A percentile compares a stretch with the other conserved stretches of the same genome.
Evolutionary conservation across 2,888 invertebrate species (phyloP).

Genomic region (Drosophila robusta): DNA sequence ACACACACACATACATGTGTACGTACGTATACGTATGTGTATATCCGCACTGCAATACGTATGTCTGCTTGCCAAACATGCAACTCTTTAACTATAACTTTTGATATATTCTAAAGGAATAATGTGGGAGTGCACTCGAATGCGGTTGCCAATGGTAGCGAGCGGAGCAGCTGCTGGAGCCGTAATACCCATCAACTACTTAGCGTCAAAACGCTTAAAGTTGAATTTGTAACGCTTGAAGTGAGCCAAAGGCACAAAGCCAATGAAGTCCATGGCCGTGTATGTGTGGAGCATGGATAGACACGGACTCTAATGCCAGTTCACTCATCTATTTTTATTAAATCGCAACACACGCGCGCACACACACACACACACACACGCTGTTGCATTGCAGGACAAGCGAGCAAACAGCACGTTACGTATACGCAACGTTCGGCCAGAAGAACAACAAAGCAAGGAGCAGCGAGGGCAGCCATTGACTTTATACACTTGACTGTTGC

Average conservation of each 20-base stretch:
- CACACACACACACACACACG: slow-evolving; percentile 12
- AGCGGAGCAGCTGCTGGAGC: slow-evolving; percentile 7
- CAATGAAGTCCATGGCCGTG: slow-evolving; percentile 59
- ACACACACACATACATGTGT: slow-evolving; percentile 10
- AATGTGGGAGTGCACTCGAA: slow-evolving; percentile 73
- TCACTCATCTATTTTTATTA: slow-evolving; percentile 77
- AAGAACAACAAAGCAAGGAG: slow-evolving; percentile 24
- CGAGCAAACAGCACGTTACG: slow-evolving; percentile 59
- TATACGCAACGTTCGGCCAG: slow-evolving; percentile 63
- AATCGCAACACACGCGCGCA: slow-evolving; percentile 52
- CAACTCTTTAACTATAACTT: slow-evolving; percentile 80
- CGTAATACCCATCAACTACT: slow-evolving; percentile 70
- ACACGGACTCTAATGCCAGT: slow-evolving; percentile 57
- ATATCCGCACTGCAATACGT: slow-evolving; percentile 13
- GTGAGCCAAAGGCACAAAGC: slow-evolving; percentile 70
- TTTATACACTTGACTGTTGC: slow-evolving; percentile 66
- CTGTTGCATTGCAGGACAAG: slow-evolving; percentile 43
- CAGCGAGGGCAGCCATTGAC: slow-evolving; percentile 46
- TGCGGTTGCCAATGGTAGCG: slow-evolving; percentile 58
- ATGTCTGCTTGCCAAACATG: slow-evolving; percentile 53
- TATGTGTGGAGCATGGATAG: background rate
- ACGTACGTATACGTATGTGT: slow-evolving; percentile 5
- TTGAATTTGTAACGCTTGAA: slow-evolving; percentile 79
- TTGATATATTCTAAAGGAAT: slow-evolving; percentile 76
- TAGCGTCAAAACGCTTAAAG: slow-evolving; percentile 80